A percentile compares a stretch with the other conserved stretches of the same genome.
Conservation (phyloP, 2,797 vertebrate genomes). For the Myotis daubentonii region DNA sequence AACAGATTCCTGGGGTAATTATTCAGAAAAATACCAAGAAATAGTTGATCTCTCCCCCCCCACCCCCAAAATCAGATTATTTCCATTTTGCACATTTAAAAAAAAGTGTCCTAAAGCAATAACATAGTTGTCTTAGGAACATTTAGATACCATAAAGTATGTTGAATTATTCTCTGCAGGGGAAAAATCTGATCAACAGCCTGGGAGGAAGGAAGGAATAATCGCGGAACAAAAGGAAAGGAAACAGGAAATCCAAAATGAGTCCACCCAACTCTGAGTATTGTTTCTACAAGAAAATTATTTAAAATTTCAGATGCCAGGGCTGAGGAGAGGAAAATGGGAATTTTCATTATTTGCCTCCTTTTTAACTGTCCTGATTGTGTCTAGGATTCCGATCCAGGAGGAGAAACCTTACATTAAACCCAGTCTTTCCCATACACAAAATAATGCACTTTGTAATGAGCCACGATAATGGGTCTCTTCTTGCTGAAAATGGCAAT, state of each 20-base stretch:
- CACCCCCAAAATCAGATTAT: not conserved
- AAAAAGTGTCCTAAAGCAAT: constrained; percentile 19
- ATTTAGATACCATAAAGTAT: not conserved
- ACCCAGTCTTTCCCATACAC: not conserved
- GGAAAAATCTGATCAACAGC: constrained; percentile 33
- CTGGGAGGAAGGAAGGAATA: constrained; percentile 45
- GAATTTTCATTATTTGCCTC: constrained; percentile 10
- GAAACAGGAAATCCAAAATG: constrained; percentile 32
- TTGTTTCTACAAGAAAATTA: constrained; percentile 34
- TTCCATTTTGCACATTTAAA: not conserved
- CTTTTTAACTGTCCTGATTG: constrained; percentile 1
- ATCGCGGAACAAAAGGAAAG: constrained; percentile 48
- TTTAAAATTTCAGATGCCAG: constrained; percentile 23
- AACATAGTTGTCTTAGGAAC: not conserved
- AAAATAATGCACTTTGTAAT: constrained; percentile 27
- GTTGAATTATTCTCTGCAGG: not conserved
- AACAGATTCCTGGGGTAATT: not conserved
- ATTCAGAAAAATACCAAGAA: not conserved
- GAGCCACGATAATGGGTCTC: not conserved
- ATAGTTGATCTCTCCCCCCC: not conserved
- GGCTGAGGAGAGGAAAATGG: not conserved
- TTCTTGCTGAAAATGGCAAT: constrained; percentile 56
- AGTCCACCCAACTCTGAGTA: not conserved
- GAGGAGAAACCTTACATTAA: constrained; percentile 36
- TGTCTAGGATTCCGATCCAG: not conserved